Evolutionary conservation across 2,888 invertebrate species (phyloP).

Genomic region (Monochamus alternatus): DNA sequence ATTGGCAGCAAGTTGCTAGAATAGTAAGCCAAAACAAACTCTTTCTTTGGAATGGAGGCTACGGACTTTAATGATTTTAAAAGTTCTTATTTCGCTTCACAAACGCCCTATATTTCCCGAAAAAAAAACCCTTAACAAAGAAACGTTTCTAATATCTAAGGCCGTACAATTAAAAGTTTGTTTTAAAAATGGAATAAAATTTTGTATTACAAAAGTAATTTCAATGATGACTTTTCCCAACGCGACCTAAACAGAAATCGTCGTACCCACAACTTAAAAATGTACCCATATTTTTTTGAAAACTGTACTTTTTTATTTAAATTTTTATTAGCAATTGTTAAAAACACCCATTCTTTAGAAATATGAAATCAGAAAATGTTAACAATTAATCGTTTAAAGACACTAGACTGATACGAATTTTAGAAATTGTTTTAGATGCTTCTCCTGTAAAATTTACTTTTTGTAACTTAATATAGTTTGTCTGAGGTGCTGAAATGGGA

Average conservation of each 20-base stretch:
- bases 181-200: constrained; percentile 20
- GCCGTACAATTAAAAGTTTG: constrained; percentile 40
- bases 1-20: constrained; percentile 43
- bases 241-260: constrained; percentile 24
- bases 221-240: constrained; percentile 24
- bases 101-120: constrained; percentile 25
- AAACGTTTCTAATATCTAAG: constrained; percentile 42
- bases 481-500: neutral
- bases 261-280: constrained; percentile 16
- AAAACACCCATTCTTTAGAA: neutral
- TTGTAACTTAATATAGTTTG: neutral
- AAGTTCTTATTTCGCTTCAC: constrained; percentile 23
- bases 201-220: constrained; percentile 36
- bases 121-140: constrained; percentile 23
- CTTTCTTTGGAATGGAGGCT: constrained; percentile 41
- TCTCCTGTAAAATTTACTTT: neutral
- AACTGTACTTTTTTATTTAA: neutral
- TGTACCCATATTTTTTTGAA: constrained; percentile 9
- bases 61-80: constrained; percentile 42
- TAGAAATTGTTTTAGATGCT: neutral
- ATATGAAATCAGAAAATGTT: neutral
- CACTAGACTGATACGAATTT: neutral
- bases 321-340: neutral
- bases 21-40: constrained; percentile 18
- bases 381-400: neutral